Percentiles rank a stretch among this genome's conserved stretches.
These are phyloP conservation scores for Ecdyonurus torrentis DNA, from an alignment of 2,888 invertebrate genomes.

Conservation along the genomic window DNA sequence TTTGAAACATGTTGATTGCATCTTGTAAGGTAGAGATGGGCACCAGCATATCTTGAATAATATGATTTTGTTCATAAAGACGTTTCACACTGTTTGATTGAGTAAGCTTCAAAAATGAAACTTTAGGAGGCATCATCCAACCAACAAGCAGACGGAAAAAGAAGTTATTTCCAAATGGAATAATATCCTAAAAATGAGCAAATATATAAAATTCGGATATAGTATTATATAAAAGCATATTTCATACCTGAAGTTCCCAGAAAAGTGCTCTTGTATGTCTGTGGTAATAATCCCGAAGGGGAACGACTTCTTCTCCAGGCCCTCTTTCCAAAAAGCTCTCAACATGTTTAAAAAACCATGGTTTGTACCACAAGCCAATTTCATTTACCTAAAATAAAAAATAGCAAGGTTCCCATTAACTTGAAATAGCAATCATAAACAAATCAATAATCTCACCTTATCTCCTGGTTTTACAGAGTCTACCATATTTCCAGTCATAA, in stretches of 20 bases:
- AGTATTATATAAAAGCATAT: not conserved
- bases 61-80: slow-evolving; percentile 58
- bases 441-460: slow-evolving; percentile 6
- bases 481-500: slow-evolving; percentile 60
- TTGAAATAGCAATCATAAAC: slow-evolving; percentile 13
- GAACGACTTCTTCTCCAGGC: slow-evolving; percentile 49
- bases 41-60: slow-evolving; percentile 68
- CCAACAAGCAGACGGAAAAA: slow-evolving; percentile 56
- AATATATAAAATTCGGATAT: slow-evolving; percentile 1
- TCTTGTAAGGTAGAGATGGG: slow-evolving; percentile 43
- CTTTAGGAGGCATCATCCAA: slow-evolving; percentile 71
- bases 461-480: slow-evolving; percentile 41
- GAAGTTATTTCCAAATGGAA: slow-evolving; percentile 63
- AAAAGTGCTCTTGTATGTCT: slow-evolving; percentile 64
- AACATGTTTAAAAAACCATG: slow-evolving; percentile 73
- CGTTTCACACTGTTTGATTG: slow-evolving; percentile 49
- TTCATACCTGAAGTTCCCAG: slow-evolving; percentile 60
- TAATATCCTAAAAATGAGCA: slow-evolving; percentile 43
- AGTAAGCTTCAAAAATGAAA: slow-evolving; percentile 60
- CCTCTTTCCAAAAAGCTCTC: slow-evolving; percentile 29
- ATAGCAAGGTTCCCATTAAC: not conserved
- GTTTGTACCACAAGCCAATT: slow-evolving; percentile 61
- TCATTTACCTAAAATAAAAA: slow-evolving; percentile 39
- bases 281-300: slow-evolving; percentile 66
- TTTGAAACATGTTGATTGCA: slow-evolving; percentile 44